Conservation (phyloP, 2,113 vertebrate species). For the Seriola rivoliana region DNA sequence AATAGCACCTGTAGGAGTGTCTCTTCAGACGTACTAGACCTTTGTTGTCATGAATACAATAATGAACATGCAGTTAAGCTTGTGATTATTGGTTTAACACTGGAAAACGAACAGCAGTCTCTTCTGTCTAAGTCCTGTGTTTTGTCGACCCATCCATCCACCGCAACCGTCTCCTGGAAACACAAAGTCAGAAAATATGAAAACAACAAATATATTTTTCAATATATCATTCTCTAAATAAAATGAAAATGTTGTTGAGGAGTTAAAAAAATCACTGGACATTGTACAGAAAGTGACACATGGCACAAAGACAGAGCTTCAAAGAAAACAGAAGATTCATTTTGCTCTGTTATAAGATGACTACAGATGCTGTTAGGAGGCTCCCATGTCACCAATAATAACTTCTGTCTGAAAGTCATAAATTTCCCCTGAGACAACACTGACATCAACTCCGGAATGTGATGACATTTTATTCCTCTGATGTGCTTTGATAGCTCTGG, state of each 20-base stretch:
- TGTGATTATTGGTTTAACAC: too few relatives aligned
- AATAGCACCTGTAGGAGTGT: too few relatives aligned
- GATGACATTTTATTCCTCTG: constrained; percentile 25
- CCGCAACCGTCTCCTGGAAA: too few relatives aligned
- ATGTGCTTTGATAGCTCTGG: neutral
- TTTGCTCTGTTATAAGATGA: neutral
- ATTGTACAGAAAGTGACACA: neutral
- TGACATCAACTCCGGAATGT: neutral
- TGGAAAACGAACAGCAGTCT: too few relatives aligned
- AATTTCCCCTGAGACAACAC: neutral
- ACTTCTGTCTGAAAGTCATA: neutral
- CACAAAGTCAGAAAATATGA: too few relatives aligned
- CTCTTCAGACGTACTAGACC: too few relatives aligned
- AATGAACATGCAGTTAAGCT: too few relatives aligned
- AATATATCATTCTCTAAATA: neutral
- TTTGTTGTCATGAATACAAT: too few relatives aligned
- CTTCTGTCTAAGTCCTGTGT: too few relatives aligned
- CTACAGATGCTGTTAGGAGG: neutral
- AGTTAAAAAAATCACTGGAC: neutral
- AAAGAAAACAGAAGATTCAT: neutral
- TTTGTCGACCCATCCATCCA: too few relatives aligned
- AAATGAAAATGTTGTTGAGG: neutral
- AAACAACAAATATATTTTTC: too few relatives aligned
- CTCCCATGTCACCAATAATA: neutral
- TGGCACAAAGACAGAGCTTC: neutral